phyloP scores from a whole-genome alignment of 2,113 vertebrate genomes.

The Heterocephalus glaber region DNA sequence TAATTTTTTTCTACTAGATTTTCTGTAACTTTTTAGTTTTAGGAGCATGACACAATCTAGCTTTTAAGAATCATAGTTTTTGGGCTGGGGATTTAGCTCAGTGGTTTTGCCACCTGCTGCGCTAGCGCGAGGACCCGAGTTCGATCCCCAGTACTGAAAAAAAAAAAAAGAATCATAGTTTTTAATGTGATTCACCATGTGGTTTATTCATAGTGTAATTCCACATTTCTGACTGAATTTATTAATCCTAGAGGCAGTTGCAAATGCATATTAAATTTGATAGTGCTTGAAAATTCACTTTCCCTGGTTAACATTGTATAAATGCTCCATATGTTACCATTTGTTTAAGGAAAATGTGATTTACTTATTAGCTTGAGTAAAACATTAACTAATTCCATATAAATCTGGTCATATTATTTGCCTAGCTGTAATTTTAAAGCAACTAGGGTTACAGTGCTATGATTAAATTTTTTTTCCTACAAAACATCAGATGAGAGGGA shows the following conservation, averaged over 20 bases:
- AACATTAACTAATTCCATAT: not conserved
- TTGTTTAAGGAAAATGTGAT: constrained; percentile 14
- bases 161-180: constrained; percentile 11
- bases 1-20: not conserved
- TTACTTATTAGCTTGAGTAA: not conserved
- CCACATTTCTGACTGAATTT: not conserved
- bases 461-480: not conserved
- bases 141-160: too few relatives aligned
- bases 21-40: constrained; percentile 35
- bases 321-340: not conserved
- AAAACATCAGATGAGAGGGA: not conserved
- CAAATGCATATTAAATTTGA: not conserved
- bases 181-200: not conserved
- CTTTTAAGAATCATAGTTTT: constrained; percentile 44
- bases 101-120: too few relatives aligned
- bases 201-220: constrained; percentile 18
- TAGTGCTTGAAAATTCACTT: constrained; percentile 22
- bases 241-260: constrained; percentile 7
- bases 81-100: too few relatives aligned
- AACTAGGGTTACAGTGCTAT: not conserved
- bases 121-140: too few relatives aligned
- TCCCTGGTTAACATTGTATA: not conserved
- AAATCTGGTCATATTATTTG: constrained; percentile 11
- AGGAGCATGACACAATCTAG: not conserved
- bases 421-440: not conserved